These are phyloP conservation scores for Onthophagus sagittarius DNA, from an alignment of 2,888 invertebrate species.

Conservation along the genomic window DNA sequence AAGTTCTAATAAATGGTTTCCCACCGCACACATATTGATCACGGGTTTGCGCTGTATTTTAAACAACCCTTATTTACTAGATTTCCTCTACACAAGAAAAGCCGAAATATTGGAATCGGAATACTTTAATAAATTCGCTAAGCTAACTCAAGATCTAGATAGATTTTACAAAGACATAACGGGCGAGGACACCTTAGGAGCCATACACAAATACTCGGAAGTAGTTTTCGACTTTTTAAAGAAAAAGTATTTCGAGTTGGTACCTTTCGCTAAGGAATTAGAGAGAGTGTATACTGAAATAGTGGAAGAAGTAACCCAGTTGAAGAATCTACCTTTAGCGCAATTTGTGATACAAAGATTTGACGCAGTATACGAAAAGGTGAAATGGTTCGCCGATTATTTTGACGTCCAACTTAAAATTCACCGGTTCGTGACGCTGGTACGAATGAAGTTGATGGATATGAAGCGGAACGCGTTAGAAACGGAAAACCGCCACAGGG, in stretches of 20 bases:
- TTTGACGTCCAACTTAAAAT: constrained; percentile 68
- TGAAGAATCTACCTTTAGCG: constrained; percentile 60
- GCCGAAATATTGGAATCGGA: constrained; percentile 76
- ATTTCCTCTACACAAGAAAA: constrained; percentile 76
- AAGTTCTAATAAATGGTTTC: constrained; percentile 6
- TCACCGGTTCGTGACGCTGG: constrained; percentile 59
- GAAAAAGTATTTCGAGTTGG: constrained; percentile 62
- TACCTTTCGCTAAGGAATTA: constrained; percentile 66
- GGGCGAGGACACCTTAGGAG: constrained; percentile 73
- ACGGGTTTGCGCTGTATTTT: neutral
- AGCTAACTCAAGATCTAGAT: constrained; percentile 78
- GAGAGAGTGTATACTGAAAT: constrained; percentile 62
- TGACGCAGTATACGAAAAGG: constrained; percentile 59
- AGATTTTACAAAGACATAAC: constrained; percentile 73
- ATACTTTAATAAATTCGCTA: constrained; percentile 75
- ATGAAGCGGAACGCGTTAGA: constrained; percentile 75
- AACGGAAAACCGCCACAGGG: constrained; percentile 73
- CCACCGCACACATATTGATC: constrained; percentile 9
- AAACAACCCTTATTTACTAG: constrained; percentile 41
- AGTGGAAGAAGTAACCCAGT: constrained; percentile 56
- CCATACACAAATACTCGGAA: constrained; percentile 70
- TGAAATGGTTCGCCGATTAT: constrained; percentile 73
- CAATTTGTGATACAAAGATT: constrained; percentile 55
- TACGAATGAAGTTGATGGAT: constrained; percentile 69
- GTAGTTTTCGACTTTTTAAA: constrained; percentile 64